phyloP scores from a whole-genome alignment of 2,888 invertebrate species.

The Metalampra italica region DNA sequence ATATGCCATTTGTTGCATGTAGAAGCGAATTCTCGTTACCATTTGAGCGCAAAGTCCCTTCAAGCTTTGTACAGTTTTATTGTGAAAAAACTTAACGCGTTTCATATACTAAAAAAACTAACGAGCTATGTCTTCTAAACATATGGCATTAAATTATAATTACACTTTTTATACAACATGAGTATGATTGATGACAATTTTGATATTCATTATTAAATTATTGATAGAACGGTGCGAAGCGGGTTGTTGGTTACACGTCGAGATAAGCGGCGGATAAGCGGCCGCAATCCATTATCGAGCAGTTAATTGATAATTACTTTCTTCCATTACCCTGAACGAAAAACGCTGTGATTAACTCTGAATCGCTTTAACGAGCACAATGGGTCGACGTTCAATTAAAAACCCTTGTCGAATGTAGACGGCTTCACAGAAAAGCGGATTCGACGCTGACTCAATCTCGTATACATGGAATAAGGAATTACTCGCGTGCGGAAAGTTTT shows the following conservation, averaged over 20 bases:
- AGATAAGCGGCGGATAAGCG: slow-evolving; percentile 70
- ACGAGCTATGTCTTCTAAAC: too few relatives aligned
- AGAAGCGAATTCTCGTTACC: too few relatives aligned
- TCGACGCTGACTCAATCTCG: slow-evolving; percentile 71
- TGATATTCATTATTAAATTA: slow-evolving; percentile 53
- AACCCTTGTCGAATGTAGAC: slow-evolving; percentile 72
- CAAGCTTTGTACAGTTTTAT: too few relatives aligned
- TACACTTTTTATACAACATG: background rate
- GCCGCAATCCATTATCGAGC: slow-evolving; percentile 74
- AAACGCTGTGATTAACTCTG: slow-evolving; percentile 74
- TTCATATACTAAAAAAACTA: too few relatives aligned
- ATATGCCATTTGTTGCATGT: too few relatives aligned
- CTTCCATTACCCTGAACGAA: slow-evolving; percentile 74
- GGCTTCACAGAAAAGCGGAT: slow-evolving; percentile 64
- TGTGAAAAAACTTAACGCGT: too few relatives aligned
- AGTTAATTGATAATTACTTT: slow-evolving; percentile 78
- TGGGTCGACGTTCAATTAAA: slow-evolving; percentile 74
- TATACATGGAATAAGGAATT: slow-evolving; percentile 75
- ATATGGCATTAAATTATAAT: too few relatives aligned
- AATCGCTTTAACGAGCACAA: slow-evolving; percentile 76
- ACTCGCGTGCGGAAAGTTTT: slow-evolving; percentile 75
- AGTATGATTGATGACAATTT: slow-evolving; percentile 51
- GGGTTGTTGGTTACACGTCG: slow-evolving; percentile 57
- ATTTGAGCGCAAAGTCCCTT: too few relatives aligned
- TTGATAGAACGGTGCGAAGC: slow-evolving; percentile 51